phyloP scores from a whole-genome alignment of 1,140 invertebrate genomes.

The Drosophila nigrodunni region DNA sequence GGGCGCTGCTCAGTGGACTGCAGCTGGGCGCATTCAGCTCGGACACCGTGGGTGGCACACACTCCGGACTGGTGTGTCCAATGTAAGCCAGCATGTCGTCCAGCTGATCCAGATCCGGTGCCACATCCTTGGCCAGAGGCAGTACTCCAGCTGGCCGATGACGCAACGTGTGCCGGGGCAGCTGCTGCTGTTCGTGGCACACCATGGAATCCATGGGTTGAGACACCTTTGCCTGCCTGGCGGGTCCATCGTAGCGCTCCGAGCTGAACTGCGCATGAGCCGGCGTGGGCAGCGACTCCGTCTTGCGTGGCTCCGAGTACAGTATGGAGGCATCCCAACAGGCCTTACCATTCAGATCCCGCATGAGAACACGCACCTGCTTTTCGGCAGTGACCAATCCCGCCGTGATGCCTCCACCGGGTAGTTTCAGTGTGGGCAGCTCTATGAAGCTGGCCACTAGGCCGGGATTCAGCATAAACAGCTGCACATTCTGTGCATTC shows the following conservation, averaged over 20 bases:
- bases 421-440: slow-evolving; percentile 93
- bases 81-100: slow-evolving; percentile 97
- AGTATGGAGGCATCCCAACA: slow-evolving; percentile 98
- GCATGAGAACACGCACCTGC: slow-evolving; percentile 93
- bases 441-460: slow-evolving; percentile 96
- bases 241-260: slow-evolving; percentile 43
- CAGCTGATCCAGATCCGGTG: slow-evolving; percentile 95
- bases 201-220: slow-evolving; percentile 75
- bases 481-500: slow-evolving; percentile 93
- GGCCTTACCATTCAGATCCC: slow-evolving; percentile 98
- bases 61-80: slow-evolving; percentile 96
- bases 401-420: slow-evolving; percentile 93
- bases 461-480: slow-evolving; percentile 94
- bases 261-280: slow-evolving; percentile 36
- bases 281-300: slow-evolving; percentile 29
- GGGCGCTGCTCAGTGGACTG: slow-evolving; percentile 88
- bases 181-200: slow-evolving; percentile 52
- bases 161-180: slow-evolving; percentile 88
- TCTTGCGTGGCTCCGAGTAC: slow-evolving; percentile 89
- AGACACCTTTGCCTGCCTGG: not conserved
- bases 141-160: slow-evolving; percentile 90
- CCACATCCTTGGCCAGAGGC: slow-evolving; percentile 92
- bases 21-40: slow-evolving; percentile 90
- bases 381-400: slow-evolving; percentile 88
- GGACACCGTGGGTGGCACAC: slow-evolving; percentile 89